Evolutionary conservation across 2,113 vertebrate species (phyloP).

Genomic region (Myrmophylax atrothorax): DNA sequence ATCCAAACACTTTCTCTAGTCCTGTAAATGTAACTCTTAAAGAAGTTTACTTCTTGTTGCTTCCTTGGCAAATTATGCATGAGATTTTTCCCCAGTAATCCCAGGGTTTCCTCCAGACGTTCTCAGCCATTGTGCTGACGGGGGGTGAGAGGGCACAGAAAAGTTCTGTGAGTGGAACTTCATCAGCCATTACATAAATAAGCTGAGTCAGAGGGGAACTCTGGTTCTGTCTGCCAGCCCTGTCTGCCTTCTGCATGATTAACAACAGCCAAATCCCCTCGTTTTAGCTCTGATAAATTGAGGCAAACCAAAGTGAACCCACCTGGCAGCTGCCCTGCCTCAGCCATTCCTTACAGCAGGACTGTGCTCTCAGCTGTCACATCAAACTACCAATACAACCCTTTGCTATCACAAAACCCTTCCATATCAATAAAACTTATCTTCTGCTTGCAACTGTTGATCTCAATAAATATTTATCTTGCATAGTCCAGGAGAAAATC

Average conservation of each 20-base stretch:
- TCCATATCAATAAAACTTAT: neutral
- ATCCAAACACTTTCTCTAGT: neutral
- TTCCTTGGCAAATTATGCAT: neutral
- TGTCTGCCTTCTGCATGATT: neutral
- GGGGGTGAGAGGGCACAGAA: neutral
- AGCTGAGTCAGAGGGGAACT: neutral
- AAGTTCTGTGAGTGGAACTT: neutral
- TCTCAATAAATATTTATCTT: conserved; percentile 41
- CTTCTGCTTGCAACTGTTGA: neutral
- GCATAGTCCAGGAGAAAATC: neutral
- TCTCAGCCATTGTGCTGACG: neutral
- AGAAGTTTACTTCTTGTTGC: neutral
- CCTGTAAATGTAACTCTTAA: neutral
- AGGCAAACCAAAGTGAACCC: neutral
- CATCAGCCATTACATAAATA: neutral
- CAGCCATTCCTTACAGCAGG: neutral
- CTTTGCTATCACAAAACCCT: neutral
- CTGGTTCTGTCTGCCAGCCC: neutral
- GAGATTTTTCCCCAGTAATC: neutral
- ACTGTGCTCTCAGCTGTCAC: neutral
- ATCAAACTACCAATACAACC: neutral
- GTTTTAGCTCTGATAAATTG: neutral
- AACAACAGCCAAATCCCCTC: neutral
- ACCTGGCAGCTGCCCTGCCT: neutral
- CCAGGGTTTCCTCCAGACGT: neutral